Evolutionary conservation across 2,888 invertebrate genomes (phyloP), one percentile per base, ranked within the genome.

Genomic region (Dryadula phaetusa): DNA sequence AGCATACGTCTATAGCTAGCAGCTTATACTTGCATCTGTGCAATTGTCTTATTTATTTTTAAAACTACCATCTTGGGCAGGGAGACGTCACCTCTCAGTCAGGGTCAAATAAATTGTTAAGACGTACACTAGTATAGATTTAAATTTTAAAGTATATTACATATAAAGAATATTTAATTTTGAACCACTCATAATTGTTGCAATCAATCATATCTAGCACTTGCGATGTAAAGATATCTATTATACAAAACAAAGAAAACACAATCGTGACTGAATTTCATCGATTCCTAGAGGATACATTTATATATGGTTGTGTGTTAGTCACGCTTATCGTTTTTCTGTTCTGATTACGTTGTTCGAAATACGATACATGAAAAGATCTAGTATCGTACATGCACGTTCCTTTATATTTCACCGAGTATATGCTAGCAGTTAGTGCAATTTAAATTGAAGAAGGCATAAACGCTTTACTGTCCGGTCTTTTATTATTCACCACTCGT

Each of bases 11-110:
- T 71, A 74, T 73, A 75, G 66, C 74, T 72, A 74, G 75, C 54
- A 66, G 72, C 72, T 58, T 77, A 79, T 75, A 73, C 73, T 75
- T 84, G 83, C 82, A 83, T 82, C 79, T 85, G 78, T 82, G 82
- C 86, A 86, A 86, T 88, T 87, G 87, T 81, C 79, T 81, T 80
- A 83, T 85, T 87, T 89, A 88, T 90, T 90, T 90, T 86, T 86
- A 84, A 83, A 83, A 76, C 76, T 77, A 79, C 75, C 86, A 84
- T 49, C 64, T 60, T 49, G 28, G 58, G 37, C 58, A 49, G 60
- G 49, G 42, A 86, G 80, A 77, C 54, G 76, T 77, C 69, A 73
- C 37, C 56, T 56, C 56, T 22, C 74, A 72, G 81, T 79, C 72
- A 81, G 71, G 66, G 70, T 70, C 74, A 70, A 71, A 70, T 72